Evolutionary conservation across 2,797 vertebrate species (phyloP), one percentile per base, ranked within the genome.

Genomic region (Apodemus agrarius): DNA sequence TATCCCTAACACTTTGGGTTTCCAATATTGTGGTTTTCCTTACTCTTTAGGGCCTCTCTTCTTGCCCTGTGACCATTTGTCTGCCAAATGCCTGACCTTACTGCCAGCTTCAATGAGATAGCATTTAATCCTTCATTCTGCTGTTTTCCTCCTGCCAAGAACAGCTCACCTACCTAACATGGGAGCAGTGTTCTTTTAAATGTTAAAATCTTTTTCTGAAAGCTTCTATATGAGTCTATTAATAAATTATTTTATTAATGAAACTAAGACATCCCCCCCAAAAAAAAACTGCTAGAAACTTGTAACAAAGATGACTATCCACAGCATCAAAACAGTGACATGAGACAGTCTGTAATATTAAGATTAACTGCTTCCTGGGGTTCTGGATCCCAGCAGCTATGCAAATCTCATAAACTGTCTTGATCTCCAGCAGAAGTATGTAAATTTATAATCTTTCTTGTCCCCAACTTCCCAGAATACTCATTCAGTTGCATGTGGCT

Each of bases 401-500:
- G 1, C 16, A 94, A 65, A 95, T 37, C 10, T 94, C 40, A 89
- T 59, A 78, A 95, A 67, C 24, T 8, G 0, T 12, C 12, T 22
- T 75, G 49, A 78, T 72, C 17, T 57, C 37, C 24, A 75, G 57
- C 0, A 85, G 10, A 89, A 65, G 16, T 40, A 49, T 29, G 0
- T 11, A 76, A 22, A 9, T 81, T 81, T 85, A 29, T 79, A 5
- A 40, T 76, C 10, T 85, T 78, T 63, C 34, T 93, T 76, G 82
- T 31, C 17, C 14, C 17, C 37, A 79, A 59, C 43, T 88, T 16
- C 12, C 9, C 43, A 78, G 52, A 3, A 49, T 46, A 82, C 24
- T 3, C 21, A 37, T 3, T 26, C 34, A 52, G 2, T 0, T 37
- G 1, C 0, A 19, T 37, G 52, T n/a, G 9, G 34, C 9, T 75